Percentiles rank a stretch among this genome's conserved stretches.
Conservation (phyloP, 2,113 vertebrate genomes). For the Brachionichthys hirsutus region DNA sequence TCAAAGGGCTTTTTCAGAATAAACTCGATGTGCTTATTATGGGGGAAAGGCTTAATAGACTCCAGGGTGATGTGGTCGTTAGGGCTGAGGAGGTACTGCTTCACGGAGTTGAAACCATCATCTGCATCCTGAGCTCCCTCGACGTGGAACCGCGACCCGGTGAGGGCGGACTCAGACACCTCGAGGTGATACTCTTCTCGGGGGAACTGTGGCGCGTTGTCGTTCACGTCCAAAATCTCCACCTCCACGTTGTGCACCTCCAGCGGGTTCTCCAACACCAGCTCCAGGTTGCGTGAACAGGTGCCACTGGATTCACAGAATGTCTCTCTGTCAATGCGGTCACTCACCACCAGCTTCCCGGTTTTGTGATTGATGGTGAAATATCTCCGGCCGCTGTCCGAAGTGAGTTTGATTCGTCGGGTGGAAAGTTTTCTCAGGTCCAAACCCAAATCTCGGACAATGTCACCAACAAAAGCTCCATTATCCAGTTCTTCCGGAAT, state of each 20-base stretch:
- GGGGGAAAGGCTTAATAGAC: slow-evolving; percentile 84
- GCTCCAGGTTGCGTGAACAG: slow-evolving; percentile 87
- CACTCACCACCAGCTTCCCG: slow-evolving; percentile 88
- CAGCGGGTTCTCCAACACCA: slow-evolving; percentile 88
- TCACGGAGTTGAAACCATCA: slow-evolving; percentile 89
- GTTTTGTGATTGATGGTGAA: slow-evolving; percentile 87
- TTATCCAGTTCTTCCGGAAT: slow-evolving; percentile 89
- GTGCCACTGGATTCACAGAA: slow-evolving; percentile 85
- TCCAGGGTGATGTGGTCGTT: slow-evolving; percentile 88
- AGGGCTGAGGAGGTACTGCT: slow-evolving; percentile 87
- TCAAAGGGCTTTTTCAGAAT: slow-evolving; percentile 91
- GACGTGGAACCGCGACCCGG: slow-evolving; percentile 87
- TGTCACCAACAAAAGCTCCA: slow-evolving; percentile 87
- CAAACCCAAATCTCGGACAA: slow-evolving; percentile 86
- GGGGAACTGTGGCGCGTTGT: slow-evolving; percentile 89
- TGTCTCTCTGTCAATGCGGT: slow-evolving; percentile 90
- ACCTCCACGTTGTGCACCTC: slow-evolving; percentile 91
- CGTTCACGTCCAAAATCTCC: slow-evolving; percentile 92
- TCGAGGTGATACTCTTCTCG: slow-evolving; percentile 88
- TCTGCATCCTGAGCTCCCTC: slow-evolving; percentile 92
- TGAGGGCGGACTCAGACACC: slow-evolving; percentile 88
- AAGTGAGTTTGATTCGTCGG: slow-evolving; percentile 84
- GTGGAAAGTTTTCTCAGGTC: slow-evolving; percentile 85
- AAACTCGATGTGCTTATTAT: slow-evolving; percentile 89
- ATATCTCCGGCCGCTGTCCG: slow-evolving; percentile 85